These are phyloP conservation scores for Seira sanloemensis DNA, from an alignment of 2,888 invertebrate genomes.

Conservation along the genomic window DNA sequence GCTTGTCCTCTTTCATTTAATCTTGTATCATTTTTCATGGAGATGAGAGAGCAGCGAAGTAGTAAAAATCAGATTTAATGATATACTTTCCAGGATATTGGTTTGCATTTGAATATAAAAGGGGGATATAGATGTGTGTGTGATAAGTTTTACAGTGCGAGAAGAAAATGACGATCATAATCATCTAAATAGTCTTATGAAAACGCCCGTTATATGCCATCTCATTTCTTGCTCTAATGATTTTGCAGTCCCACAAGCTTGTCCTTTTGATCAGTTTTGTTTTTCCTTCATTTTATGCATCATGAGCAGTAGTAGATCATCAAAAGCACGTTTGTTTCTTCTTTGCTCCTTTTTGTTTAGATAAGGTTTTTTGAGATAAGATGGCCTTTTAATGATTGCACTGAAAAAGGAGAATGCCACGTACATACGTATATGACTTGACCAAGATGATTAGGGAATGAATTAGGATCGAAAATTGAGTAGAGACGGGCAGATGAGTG, in stretches of 20 bases:
- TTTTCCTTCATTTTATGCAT: background rate
- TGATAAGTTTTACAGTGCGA: constrained; percentile 43
- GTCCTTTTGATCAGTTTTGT: background rate
- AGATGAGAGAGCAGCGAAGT: background rate
- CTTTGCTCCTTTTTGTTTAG: no score
- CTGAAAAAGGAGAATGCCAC: constrained; percentile 47
- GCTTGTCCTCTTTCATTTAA: constrained; percentile 60
- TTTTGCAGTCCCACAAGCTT: background rate
- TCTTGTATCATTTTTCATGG: constrained; percentile 30
- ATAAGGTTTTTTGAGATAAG: no score
- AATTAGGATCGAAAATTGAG: background rate
- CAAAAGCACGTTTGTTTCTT: background rate
- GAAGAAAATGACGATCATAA: constrained; percentile 43
- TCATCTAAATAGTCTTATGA: constrained; percentile 20
- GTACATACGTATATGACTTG: constrained; percentile 23
- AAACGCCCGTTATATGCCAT: no score
- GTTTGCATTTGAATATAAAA: constrained; percentile 36
- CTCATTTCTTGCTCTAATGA: constrained; percentile 54
- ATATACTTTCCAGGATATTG: constrained; percentile 40
- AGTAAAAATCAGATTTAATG: constrained; percentile 58
- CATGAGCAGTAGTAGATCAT: background rate
- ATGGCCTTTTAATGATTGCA: constrained; percentile 56
- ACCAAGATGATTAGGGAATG: constrained; percentile 58
- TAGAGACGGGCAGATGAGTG: no score
- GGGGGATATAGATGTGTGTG: no score